Evolutionary conservation across 2,113 vertebrate genomes (phyloP).

Genomic region (Toxotes chatareus): DNA sequence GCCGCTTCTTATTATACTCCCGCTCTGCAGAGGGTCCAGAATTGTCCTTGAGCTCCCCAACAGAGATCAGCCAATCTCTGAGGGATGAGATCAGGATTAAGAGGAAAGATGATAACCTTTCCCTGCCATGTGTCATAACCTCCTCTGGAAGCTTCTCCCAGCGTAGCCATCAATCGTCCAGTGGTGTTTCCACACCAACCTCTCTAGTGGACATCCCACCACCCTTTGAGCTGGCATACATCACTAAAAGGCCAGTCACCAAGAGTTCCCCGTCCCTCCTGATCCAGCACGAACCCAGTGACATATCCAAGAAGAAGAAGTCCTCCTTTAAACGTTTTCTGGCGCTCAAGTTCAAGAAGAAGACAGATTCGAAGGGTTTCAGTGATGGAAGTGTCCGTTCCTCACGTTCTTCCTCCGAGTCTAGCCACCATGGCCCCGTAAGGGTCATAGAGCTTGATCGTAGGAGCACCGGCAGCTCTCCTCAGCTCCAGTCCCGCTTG

Average conservation of each 20-base stretch:
- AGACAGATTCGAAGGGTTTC: slow-evolving; percentile 89
- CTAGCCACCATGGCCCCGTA: slow-evolving; percentile 91
- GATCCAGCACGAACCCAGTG: slow-evolving; percentile 88
- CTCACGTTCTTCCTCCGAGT: slow-evolving; percentile 94
- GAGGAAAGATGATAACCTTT: slow-evolving; percentile 89
- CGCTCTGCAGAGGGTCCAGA: slow-evolving; percentile 90
- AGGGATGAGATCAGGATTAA: slow-evolving; percentile 84
- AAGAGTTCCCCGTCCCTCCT: slow-evolving; percentile 96
- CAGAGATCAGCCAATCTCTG: slow-evolving; percentile 80
- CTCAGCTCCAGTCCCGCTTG: slow-evolving; percentile 86
- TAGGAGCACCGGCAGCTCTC: slow-evolving; percentile 89
- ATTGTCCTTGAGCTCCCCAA: slow-evolving; percentile 78
- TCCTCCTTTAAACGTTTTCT: slow-evolving; percentile 96
- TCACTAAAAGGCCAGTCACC: slow-evolving; percentile 95
- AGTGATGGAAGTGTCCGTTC: slow-evolving; percentile 91
- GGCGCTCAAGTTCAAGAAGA: slow-evolving; percentile 93
- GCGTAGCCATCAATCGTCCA: slow-evolving; percentile 86
- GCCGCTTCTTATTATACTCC: slow-evolving; percentile 89
- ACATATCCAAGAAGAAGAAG: slow-evolving; percentile 93
- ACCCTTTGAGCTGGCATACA: slow-evolving; percentile 95
- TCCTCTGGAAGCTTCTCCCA: slow-evolving; percentile 95
- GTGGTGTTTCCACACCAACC: slow-evolving; percentile 89
- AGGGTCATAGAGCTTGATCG: slow-evolving; percentile 92
- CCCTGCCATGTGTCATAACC: slow-evolving; percentile 89
- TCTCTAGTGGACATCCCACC: slow-evolving; percentile 94